Conservation (phyloP, 2,888 invertebrate genomes). For the Gasteruption jaculator region DNA sequence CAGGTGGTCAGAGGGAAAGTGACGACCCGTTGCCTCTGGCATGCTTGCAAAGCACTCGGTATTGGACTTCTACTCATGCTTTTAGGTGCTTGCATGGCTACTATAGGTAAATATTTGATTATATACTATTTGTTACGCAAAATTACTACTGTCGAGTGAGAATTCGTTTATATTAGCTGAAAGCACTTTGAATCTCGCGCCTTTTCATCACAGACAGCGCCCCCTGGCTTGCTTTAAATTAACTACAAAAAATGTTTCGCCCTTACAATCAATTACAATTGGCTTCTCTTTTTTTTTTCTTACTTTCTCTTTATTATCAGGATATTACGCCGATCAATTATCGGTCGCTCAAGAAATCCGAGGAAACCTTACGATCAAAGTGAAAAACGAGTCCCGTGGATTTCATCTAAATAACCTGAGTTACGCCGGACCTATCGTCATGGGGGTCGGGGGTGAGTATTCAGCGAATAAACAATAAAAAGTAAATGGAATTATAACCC, state of each 20-base stretch:
- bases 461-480: no score
- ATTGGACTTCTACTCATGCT: constrained; percentile 83
- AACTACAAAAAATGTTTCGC: no score
- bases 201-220: no score
- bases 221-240: neutral
- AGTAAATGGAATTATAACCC: no score
- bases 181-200: neutral
- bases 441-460: constrained; percentile 86
- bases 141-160: neutral
- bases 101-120: constrained; percentile 77
- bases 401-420: constrained; percentile 86
- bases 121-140: neutral
- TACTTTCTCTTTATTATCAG: constrained; percentile 49
- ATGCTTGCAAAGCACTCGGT: constrained; percentile 87
- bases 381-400: constrained; percentile 77
- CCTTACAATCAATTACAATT: no score
- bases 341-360: constrained; percentile 74
- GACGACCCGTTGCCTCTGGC: constrained; percentile 87
- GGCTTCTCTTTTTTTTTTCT: constrained; percentile 6
- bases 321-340: constrained; percentile 79
- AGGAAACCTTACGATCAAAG: constrained; percentile 72
- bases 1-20: constrained; percentile 83
- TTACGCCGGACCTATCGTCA: constrained; percentile 95
- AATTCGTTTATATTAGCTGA: neutral
- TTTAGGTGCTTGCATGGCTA: constrained; percentile 89